Base-by-base conservation (phyloP, 2,888 invertebrate genomes). In the Polydrusus cervinus region DNA sequence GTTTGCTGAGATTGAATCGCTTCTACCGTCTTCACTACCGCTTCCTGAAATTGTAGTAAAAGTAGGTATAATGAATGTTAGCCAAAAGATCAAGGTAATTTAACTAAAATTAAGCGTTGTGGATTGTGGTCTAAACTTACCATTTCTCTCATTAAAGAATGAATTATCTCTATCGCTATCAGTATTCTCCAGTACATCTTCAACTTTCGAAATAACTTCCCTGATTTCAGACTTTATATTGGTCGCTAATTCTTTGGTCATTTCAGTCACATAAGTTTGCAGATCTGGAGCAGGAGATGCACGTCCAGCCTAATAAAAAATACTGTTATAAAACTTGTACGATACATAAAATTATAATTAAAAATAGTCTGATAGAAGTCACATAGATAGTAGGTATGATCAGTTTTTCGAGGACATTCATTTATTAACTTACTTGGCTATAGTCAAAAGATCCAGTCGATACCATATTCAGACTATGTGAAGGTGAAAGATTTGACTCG, bases 151-250 rank as follows among this genome's bases (percentile, higher is more conserved):
- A 71, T 83, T 83, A 71, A 81, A 82, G 60, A 81, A 85, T n/a
- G 79, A 78, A 38, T 83, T 80, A n/a, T 78, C 78, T 38, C 78
- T 76, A 51, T 80, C 78, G 51, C 84, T 84, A 82, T 92, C 93
- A 0, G 91, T 91, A 84, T 92, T 93, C 77, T 93, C 93, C 40
- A 94, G 86, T 61, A 93, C 94, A 83, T 94, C 94, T 80, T 95
- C 94, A 0, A 95, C 94, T 86, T 91, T 92, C 1, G 92, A 93
- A 80, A 94, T 94, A 0, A 95, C 94, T 85, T 92, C 94, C 7
- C 94, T 89, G 49, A 95, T 93, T 88, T 94, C 94, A 1, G 94
- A 94, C 84, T 94, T 94, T 18, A 95, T 93, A 87, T 94, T 94
- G 10, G 93, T 94, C 0, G 94, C 94, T 77, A 94, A 88, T 87